phyloP scores from a whole-genome alignment of 2,113 vertebrate species.

The Hypomesus transpacificus region DNA sequence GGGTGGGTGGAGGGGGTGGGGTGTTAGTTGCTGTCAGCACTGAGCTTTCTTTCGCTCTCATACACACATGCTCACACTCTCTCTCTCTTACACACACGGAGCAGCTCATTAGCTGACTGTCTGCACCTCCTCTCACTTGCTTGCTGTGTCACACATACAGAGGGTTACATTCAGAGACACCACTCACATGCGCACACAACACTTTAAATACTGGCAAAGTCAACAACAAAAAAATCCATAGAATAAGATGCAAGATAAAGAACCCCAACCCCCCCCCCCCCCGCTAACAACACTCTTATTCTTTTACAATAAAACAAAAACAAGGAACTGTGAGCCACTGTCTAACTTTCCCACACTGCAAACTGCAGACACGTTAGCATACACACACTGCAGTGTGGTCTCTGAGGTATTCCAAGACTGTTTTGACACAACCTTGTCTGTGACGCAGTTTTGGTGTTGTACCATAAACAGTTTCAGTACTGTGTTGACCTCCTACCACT shows the following conservation, averaged over 20 bases:
- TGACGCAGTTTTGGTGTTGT: slow-evolving; percentile 67
- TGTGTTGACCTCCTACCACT: slow-evolving; percentile 68
- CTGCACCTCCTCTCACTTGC: slow-evolving; percentile 40
- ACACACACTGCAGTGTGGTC: slow-evolving; percentile 47
- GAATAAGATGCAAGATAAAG: slow-evolving; percentile 19
- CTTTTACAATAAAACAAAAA: slow-evolving; percentile 45
- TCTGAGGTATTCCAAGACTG: slow-evolving; percentile 64
- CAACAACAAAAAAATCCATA: too few relatives aligned
- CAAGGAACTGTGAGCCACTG: slow-evolving; percentile 51
- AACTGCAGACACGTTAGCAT: slow-evolving; percentile 34
- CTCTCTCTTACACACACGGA: slow-evolving; percentile 19
- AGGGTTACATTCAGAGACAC: too few relatives aligned
- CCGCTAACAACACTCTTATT: slow-evolving; percentile 51
- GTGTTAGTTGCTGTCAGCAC: slow-evolving; percentile 53
- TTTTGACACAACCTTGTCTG: slow-evolving; percentile 60
- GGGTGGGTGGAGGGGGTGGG: slow-evolving; percentile 31
- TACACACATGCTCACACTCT: slow-evolving; percentile 27
- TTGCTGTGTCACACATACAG: slow-evolving; percentile 13
- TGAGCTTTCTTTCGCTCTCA: neutral
- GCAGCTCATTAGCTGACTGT: slow-evolving; percentile 67
- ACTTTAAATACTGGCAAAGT: slow-evolving; percentile 16
- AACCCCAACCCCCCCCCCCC: slow-evolving; percentile 45
- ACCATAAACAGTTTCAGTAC: slow-evolving; percentile 62
- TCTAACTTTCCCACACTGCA: slow-evolving; percentile 48
- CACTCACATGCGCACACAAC: slow-evolving; percentile 39